Evolutionary conservation across 1,140 invertebrate genomes (phyloP).

Genomic region (Trinorchestia longiramus): DNA sequence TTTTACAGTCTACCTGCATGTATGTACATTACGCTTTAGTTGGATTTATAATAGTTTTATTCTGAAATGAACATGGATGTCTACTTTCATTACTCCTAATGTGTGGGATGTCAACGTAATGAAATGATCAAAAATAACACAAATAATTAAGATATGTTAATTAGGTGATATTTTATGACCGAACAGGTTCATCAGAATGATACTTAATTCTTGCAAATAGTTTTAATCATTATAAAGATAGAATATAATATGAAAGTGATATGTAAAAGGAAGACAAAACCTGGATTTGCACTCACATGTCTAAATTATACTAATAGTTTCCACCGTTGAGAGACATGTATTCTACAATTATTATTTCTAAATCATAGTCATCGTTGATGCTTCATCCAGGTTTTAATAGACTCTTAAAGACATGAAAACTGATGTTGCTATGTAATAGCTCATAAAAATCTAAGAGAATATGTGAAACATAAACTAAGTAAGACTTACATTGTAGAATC

Average conservation of each 20-base stretch:
- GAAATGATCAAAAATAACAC: background rate
- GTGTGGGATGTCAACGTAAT: background rate
- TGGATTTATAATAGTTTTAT: background rate
- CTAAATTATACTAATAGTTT: background rate
- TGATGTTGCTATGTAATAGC: background rate
- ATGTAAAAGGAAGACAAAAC: background rate
- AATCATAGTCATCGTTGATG: background rate
- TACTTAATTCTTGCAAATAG: too few species aligned
- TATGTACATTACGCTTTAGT: background rate
- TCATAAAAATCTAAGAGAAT: background rate
- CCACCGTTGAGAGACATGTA: too few species aligned
- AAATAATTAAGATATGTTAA: too few species aligned
- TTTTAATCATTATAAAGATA: too few species aligned
- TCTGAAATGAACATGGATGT: background rate
- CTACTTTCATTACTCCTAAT: background rate
- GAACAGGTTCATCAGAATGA: too few species aligned
- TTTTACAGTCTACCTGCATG: background rate
- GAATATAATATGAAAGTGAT: too few species aligned
- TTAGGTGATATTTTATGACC: too few species aligned
- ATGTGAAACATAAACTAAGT: background rate
- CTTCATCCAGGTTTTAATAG: background rate
- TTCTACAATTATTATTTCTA: background rate
- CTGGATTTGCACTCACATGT: background rate
- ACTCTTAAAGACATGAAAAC: background rate
- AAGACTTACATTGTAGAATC: background rate